phyloP scores from a whole-genome alignment of 2,113 vertebrate species.

The Isichthys henryi region DNA sequence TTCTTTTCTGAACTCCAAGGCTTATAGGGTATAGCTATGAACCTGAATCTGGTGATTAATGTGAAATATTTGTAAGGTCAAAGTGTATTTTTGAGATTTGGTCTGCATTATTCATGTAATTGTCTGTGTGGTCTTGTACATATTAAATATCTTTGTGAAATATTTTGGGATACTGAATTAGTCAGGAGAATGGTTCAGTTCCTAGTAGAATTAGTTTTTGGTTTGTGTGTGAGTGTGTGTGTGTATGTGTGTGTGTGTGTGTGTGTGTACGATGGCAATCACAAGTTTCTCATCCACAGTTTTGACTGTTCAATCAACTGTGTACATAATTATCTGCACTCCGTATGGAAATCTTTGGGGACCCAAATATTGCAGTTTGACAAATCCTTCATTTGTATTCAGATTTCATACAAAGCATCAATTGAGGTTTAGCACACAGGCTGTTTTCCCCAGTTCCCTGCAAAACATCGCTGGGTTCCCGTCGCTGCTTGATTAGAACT shows the following conservation, averaged over 20 bases:
- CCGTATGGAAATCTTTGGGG: constrained; percentile 65
- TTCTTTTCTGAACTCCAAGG: not conserved
- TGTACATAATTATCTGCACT: constrained; percentile 66
- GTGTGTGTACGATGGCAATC: constrained; percentile 39
- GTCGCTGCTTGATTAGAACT: constrained; percentile 50
- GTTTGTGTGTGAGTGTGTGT: not conserved
- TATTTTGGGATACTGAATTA: not conserved
- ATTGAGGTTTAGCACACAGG: constrained; percentile 57
- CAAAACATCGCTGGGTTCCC: constrained; percentile 38
- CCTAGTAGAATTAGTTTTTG: not conserved
- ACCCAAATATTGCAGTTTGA: constrained; percentile 69
- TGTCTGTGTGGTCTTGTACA: constrained; percentile 23
- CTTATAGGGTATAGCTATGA: not conserved
- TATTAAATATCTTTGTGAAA: constrained; percentile 31
- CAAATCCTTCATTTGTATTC: constrained; percentile 74
- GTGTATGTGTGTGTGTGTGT: constrained; percentile 22
- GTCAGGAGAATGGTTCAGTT: not conserved
- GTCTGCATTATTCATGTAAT: constrained; percentile 19
- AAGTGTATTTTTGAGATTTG: not conserved
- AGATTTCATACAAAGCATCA: constrained; percentile 60
- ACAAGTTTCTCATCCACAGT: constrained; percentile 62
- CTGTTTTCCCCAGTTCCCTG: constrained; percentile 43
- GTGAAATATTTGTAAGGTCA: not conserved
- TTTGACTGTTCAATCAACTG: constrained; percentile 69
- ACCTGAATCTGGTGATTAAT: not conserved